Conservation (phyloP, 2,113 vertebrate species). For the Gambusia affinis region DNA sequence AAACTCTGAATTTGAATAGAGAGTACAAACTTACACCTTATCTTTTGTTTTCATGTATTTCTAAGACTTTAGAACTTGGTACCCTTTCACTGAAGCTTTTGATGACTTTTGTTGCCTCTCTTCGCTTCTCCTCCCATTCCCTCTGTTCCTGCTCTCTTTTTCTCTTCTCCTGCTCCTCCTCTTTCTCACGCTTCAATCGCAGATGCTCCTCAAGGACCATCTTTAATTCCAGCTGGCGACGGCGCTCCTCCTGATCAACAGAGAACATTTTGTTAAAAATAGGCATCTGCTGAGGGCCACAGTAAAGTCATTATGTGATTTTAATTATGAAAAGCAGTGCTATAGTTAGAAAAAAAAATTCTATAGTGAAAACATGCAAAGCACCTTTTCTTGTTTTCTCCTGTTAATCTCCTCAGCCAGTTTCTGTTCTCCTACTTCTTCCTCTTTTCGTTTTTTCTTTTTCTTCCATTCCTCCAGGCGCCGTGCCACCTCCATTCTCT, state of each 20-base stretch:
- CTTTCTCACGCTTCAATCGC: constrained; percentile 80
- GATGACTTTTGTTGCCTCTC: constrained; percentile 75
- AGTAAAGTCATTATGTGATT: not conserved
- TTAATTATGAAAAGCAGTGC: too few species aligned
- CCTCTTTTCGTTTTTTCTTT: constrained; percentile 74
- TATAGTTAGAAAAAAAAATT: too few species aligned
- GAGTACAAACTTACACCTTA: too few species aligned
- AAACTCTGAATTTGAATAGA: too few species aligned
- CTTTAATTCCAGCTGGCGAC: constrained; percentile 79
- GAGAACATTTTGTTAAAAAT: not conserved
- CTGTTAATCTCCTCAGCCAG: constrained; percentile 77
- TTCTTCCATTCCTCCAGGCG: constrained; percentile 84
- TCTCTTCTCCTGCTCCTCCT: constrained; percentile 75
- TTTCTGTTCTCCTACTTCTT: constrained; percentile 75
- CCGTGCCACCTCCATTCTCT: constrained; percentile 74
- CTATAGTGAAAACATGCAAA: not conserved
- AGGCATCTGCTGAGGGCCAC: not conserved
- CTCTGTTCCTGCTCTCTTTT: constrained; percentile 81
- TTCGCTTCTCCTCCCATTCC: constrained; percentile 81
- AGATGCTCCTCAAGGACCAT: constrained; percentile 77
- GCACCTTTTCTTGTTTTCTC: constrained; percentile 70
- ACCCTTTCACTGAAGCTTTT: constrained; percentile 86
- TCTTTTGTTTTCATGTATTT: not conserved
- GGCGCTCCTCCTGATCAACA: constrained; percentile 72
- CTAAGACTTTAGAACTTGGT: not conserved